These are phyloP conservation scores for Psammodynastes pulverulentus DNA, from an alignment of 2,113 vertebrate genomes.

Conservation along the genomic window DNA sequence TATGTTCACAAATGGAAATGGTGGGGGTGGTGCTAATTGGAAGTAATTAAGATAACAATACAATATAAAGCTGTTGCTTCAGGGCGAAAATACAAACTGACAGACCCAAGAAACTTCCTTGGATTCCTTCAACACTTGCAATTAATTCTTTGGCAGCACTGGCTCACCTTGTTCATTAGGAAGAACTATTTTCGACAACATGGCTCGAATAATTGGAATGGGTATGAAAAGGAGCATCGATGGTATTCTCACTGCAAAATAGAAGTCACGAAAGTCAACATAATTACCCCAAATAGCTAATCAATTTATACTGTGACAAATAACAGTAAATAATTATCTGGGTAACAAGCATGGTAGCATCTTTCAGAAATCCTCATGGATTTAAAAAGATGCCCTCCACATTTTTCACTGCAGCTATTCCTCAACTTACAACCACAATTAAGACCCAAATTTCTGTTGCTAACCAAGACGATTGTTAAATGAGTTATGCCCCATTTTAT, in stretches of 20 bases:
- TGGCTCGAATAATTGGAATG: conserved; percentile 85
- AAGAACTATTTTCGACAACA: conserved; percentile 89
- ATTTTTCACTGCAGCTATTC: background rate
- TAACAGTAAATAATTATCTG: background rate
- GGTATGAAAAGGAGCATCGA: conserved; percentile 83
- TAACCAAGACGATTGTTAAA: background rate
- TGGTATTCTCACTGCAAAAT: conserved; percentile 78
- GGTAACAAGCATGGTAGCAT: background rate
- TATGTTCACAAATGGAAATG: background rate
- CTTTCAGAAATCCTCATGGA: background rate
- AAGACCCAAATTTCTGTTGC: background rate
- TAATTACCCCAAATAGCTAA: background rate
- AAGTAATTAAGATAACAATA: background rate
- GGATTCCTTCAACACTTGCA: background rate
- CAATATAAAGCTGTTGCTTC: background rate
- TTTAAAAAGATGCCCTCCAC: background rate
- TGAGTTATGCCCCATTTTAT: background rate
- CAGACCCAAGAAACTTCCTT: background rate
- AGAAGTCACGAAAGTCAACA: conserved; percentile 22
- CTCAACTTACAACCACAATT: background rate
- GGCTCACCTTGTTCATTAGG: conserved; percentile 87
- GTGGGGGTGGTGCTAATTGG: background rate
- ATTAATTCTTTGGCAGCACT: conserved; percentile 19
- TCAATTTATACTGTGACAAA: background rate
- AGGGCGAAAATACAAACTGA: background rate